These are phyloP conservation scores for Diorhabda sublineata DNA, from an alignment of 1,140 invertebrate species.

Conservation along the genomic window DNA sequence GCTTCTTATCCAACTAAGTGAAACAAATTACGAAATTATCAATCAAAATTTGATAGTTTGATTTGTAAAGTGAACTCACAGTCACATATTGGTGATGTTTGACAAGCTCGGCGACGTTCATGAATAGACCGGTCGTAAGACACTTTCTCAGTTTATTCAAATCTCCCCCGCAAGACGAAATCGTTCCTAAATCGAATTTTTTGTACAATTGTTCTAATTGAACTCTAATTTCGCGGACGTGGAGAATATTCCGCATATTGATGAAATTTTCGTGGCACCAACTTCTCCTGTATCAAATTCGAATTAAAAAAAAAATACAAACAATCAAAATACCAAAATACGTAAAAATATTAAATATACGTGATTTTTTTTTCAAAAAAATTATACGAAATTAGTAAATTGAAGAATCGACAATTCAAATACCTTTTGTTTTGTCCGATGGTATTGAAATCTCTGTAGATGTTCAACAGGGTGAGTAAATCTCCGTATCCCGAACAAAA, in stretches of 20 bases:
- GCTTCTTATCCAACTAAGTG: slow-evolving; percentile 58
- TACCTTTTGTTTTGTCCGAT: background rate
- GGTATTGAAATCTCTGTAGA: slow-evolving; percentile 60
- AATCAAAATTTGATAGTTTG: no score
- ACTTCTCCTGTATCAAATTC: slow-evolving; percentile 47
- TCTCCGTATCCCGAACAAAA: slow-evolving; percentile 87
- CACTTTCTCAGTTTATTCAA: slow-evolving; percentile 73
- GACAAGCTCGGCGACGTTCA: slow-evolving; percentile 85
- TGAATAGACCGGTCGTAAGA: slow-evolving; percentile 76
- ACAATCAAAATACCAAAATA: no score
- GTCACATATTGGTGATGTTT: slow-evolving; percentile 69
- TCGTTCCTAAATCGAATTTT: slow-evolving; percentile 57
- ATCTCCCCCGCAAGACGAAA: slow-evolving; percentile 70
- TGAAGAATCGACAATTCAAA: no score
- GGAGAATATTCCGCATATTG: slow-evolving; percentile 78
- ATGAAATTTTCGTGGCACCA: slow-evolving; percentile 92
- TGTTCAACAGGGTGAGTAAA: slow-evolving; percentile 87
- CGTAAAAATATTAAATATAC: no score
- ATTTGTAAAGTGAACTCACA: slow-evolving; percentile 50
- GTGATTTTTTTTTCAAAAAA: no score
- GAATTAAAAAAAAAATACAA: no score
- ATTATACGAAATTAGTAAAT: no score
- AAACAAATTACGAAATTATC: slow-evolving; percentile 20
- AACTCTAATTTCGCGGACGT: slow-evolving; percentile 74
- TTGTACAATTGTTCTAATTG: slow-evolving; percentile 79